Conservation (phyloP, 1,140 invertebrate species). For the Eumeta japonica region DNA sequence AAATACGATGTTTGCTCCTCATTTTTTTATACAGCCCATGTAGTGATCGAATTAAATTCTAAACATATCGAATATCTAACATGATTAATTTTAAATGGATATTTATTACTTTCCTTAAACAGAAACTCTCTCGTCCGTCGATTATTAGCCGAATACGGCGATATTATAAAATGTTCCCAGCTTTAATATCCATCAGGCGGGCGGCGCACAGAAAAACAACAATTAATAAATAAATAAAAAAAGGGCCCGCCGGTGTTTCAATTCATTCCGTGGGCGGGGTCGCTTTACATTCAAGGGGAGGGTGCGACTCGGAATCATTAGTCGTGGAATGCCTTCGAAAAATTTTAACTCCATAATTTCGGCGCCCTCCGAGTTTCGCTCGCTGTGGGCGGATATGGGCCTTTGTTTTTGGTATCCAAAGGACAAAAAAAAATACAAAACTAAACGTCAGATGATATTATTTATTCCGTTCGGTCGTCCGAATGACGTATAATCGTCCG, state of each 20-base stretch:
- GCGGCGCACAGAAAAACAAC: slow-evolving; percentile 50
- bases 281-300: slow-evolving; percentile 54
- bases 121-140: too few relatives aligned
- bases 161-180: too few relatives aligned
- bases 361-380: slow-evolving; percentile 28
- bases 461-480: slow-evolving; percentile 33
- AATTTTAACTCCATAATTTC: slow-evolving; percentile 38
- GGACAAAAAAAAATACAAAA: slow-evolving; percentile 26
- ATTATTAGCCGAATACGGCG: too few relatives aligned
- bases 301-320: slow-evolving; percentile 51
- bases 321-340: slow-evolving; percentile 41
- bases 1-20: too few relatives aligned
- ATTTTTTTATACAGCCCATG: too few relatives aligned
- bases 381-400: slow-evolving; percentile 41
- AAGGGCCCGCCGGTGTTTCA: slow-evolving; percentile 42
- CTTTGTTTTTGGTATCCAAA: slow-evolving; percentile 44
- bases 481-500: too few relatives aligned
- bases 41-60: too few relatives aligned
- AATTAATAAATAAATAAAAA: slow-evolving; percentile 47
- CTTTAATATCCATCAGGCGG: too few relatives aligned
- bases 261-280: slow-evolving; percentile 48
- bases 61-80: too few relatives aligned
- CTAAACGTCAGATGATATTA: slow-evolving; percentile 42
- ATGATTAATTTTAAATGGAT: too few relatives aligned
- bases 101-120: too few relatives aligned